phyloP scores from a whole-genome alignment of 2,888 invertebrate genomes.

The Melanargia galathea region DNA sequence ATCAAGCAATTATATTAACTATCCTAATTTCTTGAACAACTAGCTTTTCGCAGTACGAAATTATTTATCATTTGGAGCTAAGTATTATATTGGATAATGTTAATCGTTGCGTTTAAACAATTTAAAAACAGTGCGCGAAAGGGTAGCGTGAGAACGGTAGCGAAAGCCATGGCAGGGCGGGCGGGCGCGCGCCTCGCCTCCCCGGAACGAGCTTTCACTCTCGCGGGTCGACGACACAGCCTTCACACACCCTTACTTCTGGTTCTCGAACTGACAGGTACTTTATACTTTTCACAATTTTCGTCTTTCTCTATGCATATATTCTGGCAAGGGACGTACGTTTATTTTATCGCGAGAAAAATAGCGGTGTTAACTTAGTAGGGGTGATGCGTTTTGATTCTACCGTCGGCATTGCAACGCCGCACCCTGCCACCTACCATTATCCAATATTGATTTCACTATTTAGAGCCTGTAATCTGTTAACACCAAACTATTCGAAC shows the following conservation, averaged over 20 bases:
- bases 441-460: conserved; percentile 79
- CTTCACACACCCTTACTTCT: conserved; percentile 67
- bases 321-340: conserved; percentile 30
- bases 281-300: conserved; percentile 19
- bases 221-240: conserved; percentile 78
- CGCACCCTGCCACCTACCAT: conserved; percentile 67
- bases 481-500: conserved; percentile 57
- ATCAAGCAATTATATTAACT: background rate
- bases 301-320: conserved; percentile 33
- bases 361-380: conserved; percentile 49
- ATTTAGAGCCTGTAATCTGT: conserved; percentile 73
- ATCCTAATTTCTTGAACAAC: background rate
- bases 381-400: conserved; percentile 56
- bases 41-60: background rate
- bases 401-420: conserved; percentile 48
- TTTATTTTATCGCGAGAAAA: conserved; percentile 34
- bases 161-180: conserved; percentile 76
- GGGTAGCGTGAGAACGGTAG: conserved; percentile 76
- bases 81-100: background rate
- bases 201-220: conserved; percentile 80
- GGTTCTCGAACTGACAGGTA: conserved; percentile 35
- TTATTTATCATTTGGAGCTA: background rate
- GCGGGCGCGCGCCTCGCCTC: conserved; percentile 62
- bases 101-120: conserved; percentile 52
- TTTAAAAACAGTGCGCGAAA: conserved; percentile 64